phyloP scores from a whole-genome alignment of 2,797 vertebrate species.

The Adelosebastes latens region DNA sequence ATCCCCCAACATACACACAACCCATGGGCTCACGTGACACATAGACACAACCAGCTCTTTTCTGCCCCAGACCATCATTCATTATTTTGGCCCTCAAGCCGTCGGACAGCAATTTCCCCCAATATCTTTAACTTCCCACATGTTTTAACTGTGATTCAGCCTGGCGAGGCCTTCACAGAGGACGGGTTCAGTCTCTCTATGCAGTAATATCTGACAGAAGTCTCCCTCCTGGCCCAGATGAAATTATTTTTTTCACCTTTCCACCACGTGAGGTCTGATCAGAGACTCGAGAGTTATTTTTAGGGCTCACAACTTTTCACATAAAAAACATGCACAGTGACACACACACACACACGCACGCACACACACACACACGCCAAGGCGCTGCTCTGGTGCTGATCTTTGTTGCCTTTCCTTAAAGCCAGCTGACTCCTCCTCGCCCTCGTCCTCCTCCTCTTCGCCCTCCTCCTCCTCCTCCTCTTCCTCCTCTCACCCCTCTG shows the following conservation, averaged over 20 bases:
- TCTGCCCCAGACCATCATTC: constrained; percentile 22
- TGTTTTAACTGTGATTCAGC: constrained; percentile 18
- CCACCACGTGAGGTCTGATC: constrained; percentile 20
- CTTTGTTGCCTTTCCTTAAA: constrained; percentile 99
- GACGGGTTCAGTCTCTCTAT: constrained; percentile 1
- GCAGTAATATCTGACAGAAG: constrained; percentile 10
- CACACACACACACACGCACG: constrained; percentile 13
- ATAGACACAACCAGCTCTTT: neutral
- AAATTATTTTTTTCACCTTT: constrained; percentile 25
- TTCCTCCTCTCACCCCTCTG: constrained; percentile 93
- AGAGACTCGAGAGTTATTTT: constrained; percentile 17
- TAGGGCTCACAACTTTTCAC: neutral
- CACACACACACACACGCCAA: constrained; percentile 11
- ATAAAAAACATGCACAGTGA: constrained; percentile 15
- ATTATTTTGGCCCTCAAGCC: constrained; percentile 25
- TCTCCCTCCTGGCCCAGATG: constrained; percentile 16
- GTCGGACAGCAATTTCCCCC: neutral
- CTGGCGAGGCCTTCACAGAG: constrained; percentile 17
- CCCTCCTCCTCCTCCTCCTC: constrained; percentile 81
- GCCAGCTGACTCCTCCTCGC: constrained; percentile 96
- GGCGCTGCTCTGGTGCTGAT: constrained; percentile 95
- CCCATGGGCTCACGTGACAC: neutral
- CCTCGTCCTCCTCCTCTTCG: constrained; percentile 85
- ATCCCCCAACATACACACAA: constrained; percentile 16
- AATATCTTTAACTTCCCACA: constrained; percentile 17